These are phyloP conservation scores for Calephelis perditalis DNA, from an alignment of 2,888 invertebrate species.

Conservation along the genomic window DNA sequence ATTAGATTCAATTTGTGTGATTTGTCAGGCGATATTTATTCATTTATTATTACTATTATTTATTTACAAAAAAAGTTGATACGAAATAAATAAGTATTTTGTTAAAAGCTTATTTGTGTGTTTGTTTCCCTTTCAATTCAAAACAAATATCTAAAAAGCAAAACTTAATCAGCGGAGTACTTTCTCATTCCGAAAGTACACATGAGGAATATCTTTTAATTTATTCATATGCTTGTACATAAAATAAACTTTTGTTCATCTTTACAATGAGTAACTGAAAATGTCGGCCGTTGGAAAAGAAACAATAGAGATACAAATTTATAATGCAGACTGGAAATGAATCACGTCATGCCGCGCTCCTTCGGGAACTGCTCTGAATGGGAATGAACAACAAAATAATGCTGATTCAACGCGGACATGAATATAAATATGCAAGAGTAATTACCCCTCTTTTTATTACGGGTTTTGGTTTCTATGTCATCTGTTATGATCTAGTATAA, in stretches of 20 bases:
- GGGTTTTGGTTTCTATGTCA: not conserved
- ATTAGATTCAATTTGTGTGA: too few relatives aligned
- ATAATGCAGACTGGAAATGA: constrained; percentile 71
- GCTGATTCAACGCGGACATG: constrained; percentile 33
- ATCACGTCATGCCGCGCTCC: constrained; percentile 62
- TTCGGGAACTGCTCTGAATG: constrained; percentile 54
- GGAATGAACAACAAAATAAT: constrained; percentile 59
- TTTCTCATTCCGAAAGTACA: too few relatives aligned
- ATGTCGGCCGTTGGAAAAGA: constrained; percentile 61
- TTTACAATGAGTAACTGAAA: constrained; percentile 63
- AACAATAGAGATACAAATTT: constrained; percentile 70
- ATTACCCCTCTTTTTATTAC: constrained; percentile 19
- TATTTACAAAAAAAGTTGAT: too few relatives aligned
- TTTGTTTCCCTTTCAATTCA: too few relatives aligned
- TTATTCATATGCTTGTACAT: constrained; percentile 17
- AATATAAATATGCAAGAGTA: constrained; percentile 32
- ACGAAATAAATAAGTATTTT: too few relatives aligned
- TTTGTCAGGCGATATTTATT: too few relatives aligned
- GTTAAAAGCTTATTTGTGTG: too few relatives aligned
- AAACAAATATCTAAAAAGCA: too few relatives aligned
- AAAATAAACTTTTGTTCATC: constrained; percentile 56
- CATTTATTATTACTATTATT: too few relatives aligned
- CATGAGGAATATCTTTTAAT: not conserved
- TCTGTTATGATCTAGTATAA: not conserved
- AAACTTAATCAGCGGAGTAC: too few relatives aligned